Evolutionary conservation across 64 coral and sea anemone species (phyloP).

Genomic region (Stylophora pistillata): DNA sequence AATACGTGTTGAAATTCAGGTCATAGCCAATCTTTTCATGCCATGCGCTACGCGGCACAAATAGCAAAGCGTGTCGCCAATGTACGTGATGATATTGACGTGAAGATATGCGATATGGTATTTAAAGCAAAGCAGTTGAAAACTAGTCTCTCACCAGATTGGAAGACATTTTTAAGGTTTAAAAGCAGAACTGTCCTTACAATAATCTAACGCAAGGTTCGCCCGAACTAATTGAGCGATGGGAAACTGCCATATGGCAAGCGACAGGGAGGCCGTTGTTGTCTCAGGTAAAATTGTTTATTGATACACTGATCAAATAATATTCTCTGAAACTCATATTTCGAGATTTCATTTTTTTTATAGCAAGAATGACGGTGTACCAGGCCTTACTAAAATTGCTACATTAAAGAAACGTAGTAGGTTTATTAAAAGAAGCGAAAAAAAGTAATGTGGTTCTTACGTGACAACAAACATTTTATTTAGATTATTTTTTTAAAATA

Average conservation of each 20-base stretch:
- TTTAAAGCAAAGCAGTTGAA: background rate
- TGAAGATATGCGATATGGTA: background rate
- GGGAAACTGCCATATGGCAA: conserved; percentile 47
- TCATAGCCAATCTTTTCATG: background rate
- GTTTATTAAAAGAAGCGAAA: no score
- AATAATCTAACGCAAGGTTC: background rate
- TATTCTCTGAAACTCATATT: no score
- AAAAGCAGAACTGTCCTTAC: background rate
- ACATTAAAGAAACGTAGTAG: no score
- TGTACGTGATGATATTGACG: conserved; percentile 6
- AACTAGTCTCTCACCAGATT: background rate
- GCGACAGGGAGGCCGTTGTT: conserved; percentile 19
- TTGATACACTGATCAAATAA: background rate
- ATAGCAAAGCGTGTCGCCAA: background rate
- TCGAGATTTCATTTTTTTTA: no score
- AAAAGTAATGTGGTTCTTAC: no score
- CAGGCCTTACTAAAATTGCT: no score
- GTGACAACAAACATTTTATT: no score
- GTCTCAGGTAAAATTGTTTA: conserved; percentile 14
- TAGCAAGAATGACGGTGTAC: no score
- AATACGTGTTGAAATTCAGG: background rate
- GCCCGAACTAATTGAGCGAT: background rate
- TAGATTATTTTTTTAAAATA: no score
- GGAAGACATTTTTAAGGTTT: background rate
- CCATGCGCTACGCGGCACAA: background rate